Evolutionary conservation across 1,140 invertebrate species (phyloP).

Genomic region (Drosophila gunungcola): DNA sequence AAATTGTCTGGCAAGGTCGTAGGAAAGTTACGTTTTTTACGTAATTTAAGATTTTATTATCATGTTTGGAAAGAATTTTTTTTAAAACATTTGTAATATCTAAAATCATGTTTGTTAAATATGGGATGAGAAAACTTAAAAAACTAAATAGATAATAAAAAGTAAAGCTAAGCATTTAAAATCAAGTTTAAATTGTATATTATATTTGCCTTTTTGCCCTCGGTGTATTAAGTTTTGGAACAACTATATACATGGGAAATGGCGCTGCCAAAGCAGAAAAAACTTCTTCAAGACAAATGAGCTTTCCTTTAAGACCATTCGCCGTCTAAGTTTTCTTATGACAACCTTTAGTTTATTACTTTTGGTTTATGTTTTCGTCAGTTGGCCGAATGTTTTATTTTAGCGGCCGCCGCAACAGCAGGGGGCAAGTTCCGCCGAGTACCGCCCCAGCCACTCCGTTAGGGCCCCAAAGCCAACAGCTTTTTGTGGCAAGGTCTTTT

Average conservation of each 20-base stretch:
- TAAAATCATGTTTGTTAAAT: no score
- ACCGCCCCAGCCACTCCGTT: neutral
- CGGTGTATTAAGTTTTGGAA: neutral
- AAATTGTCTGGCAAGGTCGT: slow-evolving; percentile 14
- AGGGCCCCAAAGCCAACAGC: slow-evolving; percentile 18
- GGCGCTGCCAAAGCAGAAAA: slow-evolving; percentile 1
- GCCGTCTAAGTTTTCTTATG: slow-evolving; percentile 53
- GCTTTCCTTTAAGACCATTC: slow-evolving; percentile 31
- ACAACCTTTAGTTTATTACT: slow-evolving; percentile 72
- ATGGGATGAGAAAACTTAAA: no score
- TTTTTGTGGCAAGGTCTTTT: slow-evolving; percentile 65
- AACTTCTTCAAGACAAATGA: slow-evolving; percentile 46
- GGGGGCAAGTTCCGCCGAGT: slow-evolving; percentile 33
- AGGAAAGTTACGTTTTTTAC: slow-evolving; percentile 4
- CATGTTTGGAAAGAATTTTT: neutral
- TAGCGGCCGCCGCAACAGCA: slow-evolving; percentile 50
- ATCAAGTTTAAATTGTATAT: neutral
- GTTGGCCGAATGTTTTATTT: slow-evolving; percentile 67
- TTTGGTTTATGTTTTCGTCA: slow-evolving; percentile 68
- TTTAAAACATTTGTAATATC: neutral
- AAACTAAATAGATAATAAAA: no score
- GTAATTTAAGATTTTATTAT: neutral
- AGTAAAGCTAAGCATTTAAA: no score
- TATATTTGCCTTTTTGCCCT: neutral
- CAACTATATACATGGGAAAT: neutral